Evolutionary conservation across 2,797 vertebrate species (phyloP), one percentile per base, ranked within the genome.

Genomic region (Betta splendens): DNA sequence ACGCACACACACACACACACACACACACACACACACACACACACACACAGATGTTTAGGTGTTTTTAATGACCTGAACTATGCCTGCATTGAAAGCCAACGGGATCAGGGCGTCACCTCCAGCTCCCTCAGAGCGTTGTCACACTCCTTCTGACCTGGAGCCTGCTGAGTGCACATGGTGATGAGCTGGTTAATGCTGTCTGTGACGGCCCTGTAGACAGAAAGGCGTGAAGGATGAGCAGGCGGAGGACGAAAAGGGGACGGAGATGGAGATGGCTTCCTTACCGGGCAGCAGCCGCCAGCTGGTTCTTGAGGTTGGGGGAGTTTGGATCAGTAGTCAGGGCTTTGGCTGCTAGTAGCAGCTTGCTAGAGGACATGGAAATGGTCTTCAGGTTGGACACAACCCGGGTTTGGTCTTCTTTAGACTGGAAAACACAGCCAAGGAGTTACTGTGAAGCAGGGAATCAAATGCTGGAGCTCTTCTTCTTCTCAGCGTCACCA

Each of bases 121-220:
- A 99, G 87, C 62, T 99, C 96, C 49, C 96, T 86, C 31, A 99
- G 91, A 44, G 97, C 96, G 2, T 99, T 98, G 84, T 96, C 96
- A 23, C 97, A 98, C 79, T 99, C 96, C 68, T 98, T 98, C 87
- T 99, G 97, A 45, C 97, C 97, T 0, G 96, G 97, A 0, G 96
- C 96, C 85, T 99, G 97, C 91, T 97, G 94, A 16, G 97, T 98
- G 69, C 97, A 99, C 95, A 97, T 97, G 54, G 94, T 98, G 91
- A 99, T 99, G 71, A 99, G 94, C 89, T 98, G 96, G 86, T 99
- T 98, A 91, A 99, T 99, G 54, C 95, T 98, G 86, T 99, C 96
- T 0, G 97, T 99, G 52, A 99, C 95, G 0, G 96, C 95, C 52
- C 96, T 99, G 89, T n/a, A 33, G 32, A 75, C 51, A 53, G n/a